Conservation (phyloP, 2,113 vertebrate genomes). For the Gymnocephalus cernua region DNA sequence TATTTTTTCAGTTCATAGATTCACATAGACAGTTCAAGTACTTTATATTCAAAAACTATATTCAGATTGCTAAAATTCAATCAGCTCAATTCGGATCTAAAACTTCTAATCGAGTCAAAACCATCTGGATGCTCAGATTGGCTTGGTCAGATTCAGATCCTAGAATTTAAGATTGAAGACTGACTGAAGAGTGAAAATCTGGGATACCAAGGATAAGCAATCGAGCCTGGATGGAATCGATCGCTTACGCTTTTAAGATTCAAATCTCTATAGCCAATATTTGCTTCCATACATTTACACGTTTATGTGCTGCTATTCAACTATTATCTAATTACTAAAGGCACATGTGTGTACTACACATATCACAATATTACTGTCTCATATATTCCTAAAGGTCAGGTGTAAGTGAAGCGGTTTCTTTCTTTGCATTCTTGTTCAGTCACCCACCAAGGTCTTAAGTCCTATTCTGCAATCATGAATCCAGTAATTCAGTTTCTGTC, state of each 20-base stretch:
- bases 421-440: neutral
- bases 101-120: neutral
- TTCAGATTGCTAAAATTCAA: neutral
- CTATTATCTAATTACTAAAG: neutral
- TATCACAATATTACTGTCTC: neutral
- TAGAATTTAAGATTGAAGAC: neutral
- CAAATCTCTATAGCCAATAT: neutral
- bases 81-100: neutral
- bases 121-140: neutral
- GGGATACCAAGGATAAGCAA: neutral
- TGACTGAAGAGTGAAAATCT: neutral
- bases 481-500: neutral
- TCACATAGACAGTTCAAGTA: too few relatives aligned
- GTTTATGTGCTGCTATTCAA: neutral
- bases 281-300: neutral
- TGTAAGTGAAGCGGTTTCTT: neutral
- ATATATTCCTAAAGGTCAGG: neutral
- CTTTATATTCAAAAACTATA: too few relatives aligned
- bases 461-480: neutral
- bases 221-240: neutral
- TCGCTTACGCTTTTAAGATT: neutral
- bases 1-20: too few relatives aligned
- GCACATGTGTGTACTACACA: neutral
- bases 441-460: neutral
- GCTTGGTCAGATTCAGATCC: neutral